phyloP scores from a whole-genome alignment of 2,113 vertebrate species.

The Syngnathus scovelli region DNA sequence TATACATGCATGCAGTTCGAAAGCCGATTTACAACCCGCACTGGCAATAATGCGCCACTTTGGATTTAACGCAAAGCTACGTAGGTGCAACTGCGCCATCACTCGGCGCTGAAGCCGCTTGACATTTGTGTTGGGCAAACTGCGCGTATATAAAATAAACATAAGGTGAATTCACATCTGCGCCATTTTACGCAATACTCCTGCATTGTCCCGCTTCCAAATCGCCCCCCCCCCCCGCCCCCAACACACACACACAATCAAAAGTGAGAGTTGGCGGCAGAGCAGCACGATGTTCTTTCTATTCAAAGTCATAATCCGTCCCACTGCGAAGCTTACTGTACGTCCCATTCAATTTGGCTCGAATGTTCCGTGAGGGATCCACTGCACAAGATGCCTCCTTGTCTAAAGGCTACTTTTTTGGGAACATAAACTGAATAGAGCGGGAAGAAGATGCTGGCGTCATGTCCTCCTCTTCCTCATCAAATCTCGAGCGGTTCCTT shows the following conservation, averaged over 20 bases:
- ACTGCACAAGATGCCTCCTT: constrained; percentile 69
- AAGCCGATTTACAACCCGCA: constrained; percentile 55
- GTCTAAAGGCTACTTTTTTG: constrained; percentile 38
- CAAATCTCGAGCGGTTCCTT: constrained; percentile 67
- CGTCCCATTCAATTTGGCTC: constrained; percentile 67
- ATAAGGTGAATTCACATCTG: constrained; percentile 10
- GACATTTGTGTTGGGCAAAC: neutral
- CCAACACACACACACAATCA: neutral
- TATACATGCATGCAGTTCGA: constrained; percentile 26
- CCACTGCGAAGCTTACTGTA: constrained; percentile 61
- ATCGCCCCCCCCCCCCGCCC: neutral
- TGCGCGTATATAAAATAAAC: no score
- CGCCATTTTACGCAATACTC: constrained; percentile 45
- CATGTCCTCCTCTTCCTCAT: constrained; percentile 31
- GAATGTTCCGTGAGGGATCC: constrained; percentile 72
- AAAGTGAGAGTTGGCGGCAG: constrained; percentile 31
- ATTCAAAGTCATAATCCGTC: constrained; percentile 67
- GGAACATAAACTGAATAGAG: neutral
- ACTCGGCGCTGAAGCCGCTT: constrained; percentile 5
- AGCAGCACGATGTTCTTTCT: constrained; percentile 43
- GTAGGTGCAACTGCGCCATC: constrained; percentile 56
- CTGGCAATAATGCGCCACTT: constrained; percentile 38
- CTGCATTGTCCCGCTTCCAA: constrained; percentile 30
- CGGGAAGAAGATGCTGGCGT: constrained; percentile 15
- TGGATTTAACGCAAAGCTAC: constrained; percentile 35